A percentile compares a stretch with the other conserved stretches of the same genome.
Evolutionary conservation across 1,140 invertebrate genomes (phyloP).

Genomic region (Sycobia sp.): DNA sequence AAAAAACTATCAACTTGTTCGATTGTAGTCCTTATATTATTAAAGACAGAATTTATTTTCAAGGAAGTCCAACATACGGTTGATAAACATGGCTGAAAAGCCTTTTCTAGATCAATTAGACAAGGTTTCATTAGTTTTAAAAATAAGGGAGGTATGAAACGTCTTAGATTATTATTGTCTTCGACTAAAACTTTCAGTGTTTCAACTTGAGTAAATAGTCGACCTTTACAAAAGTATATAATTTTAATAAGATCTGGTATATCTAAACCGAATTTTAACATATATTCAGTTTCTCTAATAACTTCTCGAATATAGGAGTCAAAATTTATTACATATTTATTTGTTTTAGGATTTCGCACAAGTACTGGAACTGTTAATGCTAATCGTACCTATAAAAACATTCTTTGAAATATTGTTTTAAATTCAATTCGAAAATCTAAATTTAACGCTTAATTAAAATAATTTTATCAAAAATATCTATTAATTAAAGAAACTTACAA

Average conservation of each 20-base stretch:
- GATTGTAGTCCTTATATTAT: slow-evolving; percentile 64
- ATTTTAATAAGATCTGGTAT: slow-evolving; percentile 72
- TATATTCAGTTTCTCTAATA: slow-evolving; percentile 74
- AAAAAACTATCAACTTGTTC: slow-evolving; percentile 73
- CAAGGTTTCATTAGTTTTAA: slow-evolving; percentile 72
- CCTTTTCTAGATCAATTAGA: slow-evolving; percentile 70
- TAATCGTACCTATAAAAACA: slow-evolving; percentile 61
- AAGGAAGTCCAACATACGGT: slow-evolving; percentile 82
- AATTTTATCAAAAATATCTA: no score
- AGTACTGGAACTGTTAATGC: slow-evolving; percentile 67
- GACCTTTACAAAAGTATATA: slow-evolving; percentile 70
- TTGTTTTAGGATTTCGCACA: slow-evolving; percentile 64
- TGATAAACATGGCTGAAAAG: slow-evolving; percentile 77
- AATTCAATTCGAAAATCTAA: not conserved
- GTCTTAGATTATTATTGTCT: slow-evolving; percentile 63
- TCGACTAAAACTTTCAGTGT: slow-evolving; percentile 65
- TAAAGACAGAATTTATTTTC: slow-evolving; percentile 70
- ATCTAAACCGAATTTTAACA: slow-evolving; percentile 69
- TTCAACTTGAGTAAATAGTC: slow-evolving; percentile 67
- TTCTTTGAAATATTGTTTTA: not conserved
- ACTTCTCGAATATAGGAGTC: slow-evolving; percentile 72
- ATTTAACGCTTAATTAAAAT: no score
- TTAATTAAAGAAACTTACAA: slow-evolving; percentile 45
- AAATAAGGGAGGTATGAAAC: slow-evolving; percentile 68
- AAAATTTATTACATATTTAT: slow-evolving; percentile 70